These are phyloP conservation scores for Intellagama lesueurii DNA, from an alignment of 2,797 vertebrate species.

Conservation along the genomic window DNA sequence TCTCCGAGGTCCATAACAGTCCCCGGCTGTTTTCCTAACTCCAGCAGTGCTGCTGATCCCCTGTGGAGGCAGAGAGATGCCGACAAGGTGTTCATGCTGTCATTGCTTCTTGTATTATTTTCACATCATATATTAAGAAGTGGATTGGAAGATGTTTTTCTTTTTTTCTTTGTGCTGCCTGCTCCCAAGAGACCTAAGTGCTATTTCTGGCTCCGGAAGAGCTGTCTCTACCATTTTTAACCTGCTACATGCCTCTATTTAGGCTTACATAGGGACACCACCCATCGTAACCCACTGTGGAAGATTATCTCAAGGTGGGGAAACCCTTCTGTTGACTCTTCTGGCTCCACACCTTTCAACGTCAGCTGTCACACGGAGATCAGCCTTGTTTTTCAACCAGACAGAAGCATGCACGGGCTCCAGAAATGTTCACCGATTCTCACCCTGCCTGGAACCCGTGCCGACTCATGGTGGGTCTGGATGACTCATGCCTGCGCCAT, in stretches of 20 bases:
- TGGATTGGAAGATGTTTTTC: too few relatives aligned
- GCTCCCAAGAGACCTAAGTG: too few relatives aligned
- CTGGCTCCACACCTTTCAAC: conserved; percentile 8
- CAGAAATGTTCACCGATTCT: not conserved
- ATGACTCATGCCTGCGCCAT: not conserved
- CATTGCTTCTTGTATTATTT: too few relatives aligned
- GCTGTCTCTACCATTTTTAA: not conserved
- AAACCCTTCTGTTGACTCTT: not conserved
- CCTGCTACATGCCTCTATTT: not conserved
- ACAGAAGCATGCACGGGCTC: not conserved
- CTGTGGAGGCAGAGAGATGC: too few relatives aligned
- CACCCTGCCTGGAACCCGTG: not conserved
- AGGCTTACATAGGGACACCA: too few relatives aligned
- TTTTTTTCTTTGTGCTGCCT: too few relatives aligned
- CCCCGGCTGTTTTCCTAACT: too few relatives aligned
- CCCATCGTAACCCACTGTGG: not conserved
- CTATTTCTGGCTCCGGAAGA: not conserved
- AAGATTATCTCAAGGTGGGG: not conserved
- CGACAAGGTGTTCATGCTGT: too few relatives aligned
- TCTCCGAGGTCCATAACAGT: too few relatives aligned
- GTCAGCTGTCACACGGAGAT: conserved; percentile 14
- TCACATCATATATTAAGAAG: too few relatives aligned
- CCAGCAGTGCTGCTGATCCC: too few relatives aligned
- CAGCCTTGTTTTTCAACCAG: not conserved
- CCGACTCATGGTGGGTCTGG: conserved; percentile 8